Evolutionary conservation across 1,140 invertebrate genomes (phyloP), one percentile per base, ranked within the genome.

Genomic region (Zeugodacus cucurbitae): DNA sequence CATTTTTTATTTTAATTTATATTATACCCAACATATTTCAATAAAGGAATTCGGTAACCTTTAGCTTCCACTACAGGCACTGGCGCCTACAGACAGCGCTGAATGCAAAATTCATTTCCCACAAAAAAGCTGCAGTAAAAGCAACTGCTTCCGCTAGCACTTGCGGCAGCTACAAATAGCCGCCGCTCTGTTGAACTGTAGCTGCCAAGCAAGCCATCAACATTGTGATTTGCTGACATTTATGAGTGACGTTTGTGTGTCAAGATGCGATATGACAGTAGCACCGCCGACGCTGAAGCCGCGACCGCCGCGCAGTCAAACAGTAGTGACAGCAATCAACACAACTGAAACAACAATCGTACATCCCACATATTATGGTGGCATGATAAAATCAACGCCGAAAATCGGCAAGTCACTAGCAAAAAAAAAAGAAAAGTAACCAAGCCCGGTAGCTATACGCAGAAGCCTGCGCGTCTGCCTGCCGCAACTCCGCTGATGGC

Each of bases 191-290:
- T n/a, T n/a, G 41, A 82, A 29, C 37, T 22, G 74, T 26, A 82
- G 74, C 74, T 82, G 74, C 44, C 74, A 82, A 82, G 22, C 74
- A 82, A 82, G 74, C 20, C 74, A 82, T 82, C 74, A 82, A 82
- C 37, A 26, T 48, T 82, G n/a, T 48, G 74, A 82, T 82, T 82
- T 29, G 8, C 74, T 82, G 74, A 82, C 74, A 82, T 82, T 48
- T 82, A 82, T 82, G 74, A 82, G 41, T 82, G 74, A 82, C 74
- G 74, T 82, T 82, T 82, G 74, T 82, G 74, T 82, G 74, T n/a
- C 74, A 82, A 26, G 41, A 82, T 29, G 74, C n/a, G 74, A 48
- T 82, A 82, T 82, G 44, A 48, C 4, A 48, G 74, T 48, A 48
- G 74, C 41, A 11, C 22, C 41, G 74, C 41, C 74, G n/a, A 4